Evolutionary conservation across 2,888 invertebrate species (phyloP).

Genomic region (Eubasilissa splendida): DNA sequence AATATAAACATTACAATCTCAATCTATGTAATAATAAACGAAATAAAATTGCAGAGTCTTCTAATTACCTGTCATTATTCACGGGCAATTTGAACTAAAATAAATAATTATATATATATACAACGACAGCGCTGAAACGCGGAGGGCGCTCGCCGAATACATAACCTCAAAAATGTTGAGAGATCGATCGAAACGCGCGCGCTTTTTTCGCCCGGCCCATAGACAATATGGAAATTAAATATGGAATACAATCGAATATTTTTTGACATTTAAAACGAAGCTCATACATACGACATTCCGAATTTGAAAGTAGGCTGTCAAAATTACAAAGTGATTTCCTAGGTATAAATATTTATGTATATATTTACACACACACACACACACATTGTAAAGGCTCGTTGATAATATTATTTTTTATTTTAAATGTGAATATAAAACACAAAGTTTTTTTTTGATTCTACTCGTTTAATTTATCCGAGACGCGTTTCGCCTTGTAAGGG

Average conservation of each 20-base stretch:
- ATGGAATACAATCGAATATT: slow-evolving; percentile 55
- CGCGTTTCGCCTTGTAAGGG: too few species aligned
- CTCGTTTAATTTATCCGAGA: too few species aligned
- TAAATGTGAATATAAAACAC: too few species aligned
- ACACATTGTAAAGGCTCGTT: neutral
- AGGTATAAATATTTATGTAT: slow-evolving; percentile 26
- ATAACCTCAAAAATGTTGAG: slow-evolving; percentile 24
- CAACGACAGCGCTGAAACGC: neutral
- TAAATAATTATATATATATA: too few species aligned
- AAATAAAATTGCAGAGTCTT: too few species aligned
- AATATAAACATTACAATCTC: too few species aligned
- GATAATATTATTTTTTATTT: neutral
- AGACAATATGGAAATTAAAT: slow-evolving; percentile 56
- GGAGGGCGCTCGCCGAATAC: neutral
- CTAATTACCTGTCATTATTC: too few species aligned
- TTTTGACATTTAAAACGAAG: slow-evolving; percentile 42
- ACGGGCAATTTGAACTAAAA: too few species aligned
- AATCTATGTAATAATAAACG: too few species aligned
- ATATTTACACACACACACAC: slow-evolving; percentile 21
- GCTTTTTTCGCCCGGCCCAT: slow-evolving; percentile 38
- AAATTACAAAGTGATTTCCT: slow-evolving; percentile 33
- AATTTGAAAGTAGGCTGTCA: slow-evolving; percentile 39
- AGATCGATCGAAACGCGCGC: slow-evolving; percentile 36
- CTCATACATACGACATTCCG: slow-evolving; percentile 33
- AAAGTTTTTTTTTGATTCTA: too few species aligned